Conservation (phyloP, 2,797 vertebrate genomes). For the Alfaro cultratus region DNA sequence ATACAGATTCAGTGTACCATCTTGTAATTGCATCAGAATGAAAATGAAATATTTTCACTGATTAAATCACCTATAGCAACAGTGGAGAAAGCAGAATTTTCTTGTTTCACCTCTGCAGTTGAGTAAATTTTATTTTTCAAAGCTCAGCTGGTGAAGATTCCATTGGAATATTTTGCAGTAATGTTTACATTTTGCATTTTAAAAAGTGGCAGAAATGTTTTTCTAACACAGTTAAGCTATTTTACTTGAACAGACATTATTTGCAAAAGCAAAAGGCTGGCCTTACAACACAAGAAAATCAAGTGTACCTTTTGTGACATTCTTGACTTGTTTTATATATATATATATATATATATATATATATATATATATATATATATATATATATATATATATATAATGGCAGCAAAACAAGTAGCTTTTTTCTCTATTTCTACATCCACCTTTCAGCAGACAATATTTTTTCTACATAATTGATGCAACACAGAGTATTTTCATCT, state of each 20-base stretch:
- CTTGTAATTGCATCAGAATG: background rate
- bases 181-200: background rate
- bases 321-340: background rate
- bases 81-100: background rate
- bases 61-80: background rate
- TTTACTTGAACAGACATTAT: background rate
- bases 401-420: background rate
- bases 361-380: too few species aligned
- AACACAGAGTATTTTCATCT: background rate
- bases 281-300: background rate
- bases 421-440: background rate
- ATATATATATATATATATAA: too few species aligned
- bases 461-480: background rate
- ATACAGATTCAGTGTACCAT: background rate
- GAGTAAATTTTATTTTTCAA: background rate
- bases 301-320: background rate
- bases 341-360: too few species aligned
- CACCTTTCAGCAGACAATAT: background rate
- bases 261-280: background rate
- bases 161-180: background rate
- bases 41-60: background rate
- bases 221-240: background rate
- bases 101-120: background rate
- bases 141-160: background rate
- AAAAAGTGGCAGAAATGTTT: background rate